These are phyloP conservation scores for Mesoligia furuncula DNA, from an alignment of 2,888 invertebrate genomes.

Conservation along the genomic window DNA sequence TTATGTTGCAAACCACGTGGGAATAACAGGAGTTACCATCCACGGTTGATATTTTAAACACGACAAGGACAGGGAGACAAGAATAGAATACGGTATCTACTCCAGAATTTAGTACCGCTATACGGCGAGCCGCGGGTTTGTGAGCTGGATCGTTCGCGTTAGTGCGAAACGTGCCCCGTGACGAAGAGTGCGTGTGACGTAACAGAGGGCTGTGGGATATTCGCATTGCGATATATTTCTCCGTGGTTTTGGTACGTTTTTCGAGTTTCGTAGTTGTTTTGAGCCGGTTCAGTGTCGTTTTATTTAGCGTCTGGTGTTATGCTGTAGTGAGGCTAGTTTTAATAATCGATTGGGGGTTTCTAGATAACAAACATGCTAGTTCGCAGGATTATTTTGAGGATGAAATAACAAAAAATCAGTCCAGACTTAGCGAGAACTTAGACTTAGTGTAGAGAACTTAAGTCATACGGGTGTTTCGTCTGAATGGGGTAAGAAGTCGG, in stretches of 20 bases:
- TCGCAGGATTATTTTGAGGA: background rate
- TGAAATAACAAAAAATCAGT: background rate
- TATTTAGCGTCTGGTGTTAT: background rate
- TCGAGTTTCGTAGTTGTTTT: background rate
- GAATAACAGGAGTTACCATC: slow-evolving; percentile 7
- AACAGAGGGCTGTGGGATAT: slow-evolving; percentile 24
- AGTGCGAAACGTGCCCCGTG: slow-evolving; percentile 48
- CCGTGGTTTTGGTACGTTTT: slow-evolving; percentile 27
- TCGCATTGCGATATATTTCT: slow-evolving; percentile 18
- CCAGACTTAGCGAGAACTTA: no score
- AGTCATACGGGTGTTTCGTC: background rate
- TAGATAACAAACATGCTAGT: background rate
- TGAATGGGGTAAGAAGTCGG: background rate
- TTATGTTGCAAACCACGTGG: slow-evolving; percentile 21
- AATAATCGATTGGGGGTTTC: background rate
- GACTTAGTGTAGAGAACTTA: no score
- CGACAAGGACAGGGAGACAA: slow-evolving; percentile 54
- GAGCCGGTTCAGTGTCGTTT: background rate
- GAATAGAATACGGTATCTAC: slow-evolving; percentile 53
- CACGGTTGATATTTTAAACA: slow-evolving; percentile 43
- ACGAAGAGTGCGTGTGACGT: slow-evolving; percentile 37
- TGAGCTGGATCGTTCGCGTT: slow-evolving; percentile 58
- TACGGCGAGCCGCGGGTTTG: slow-evolving; percentile 34
- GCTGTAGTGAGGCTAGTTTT: background rate
- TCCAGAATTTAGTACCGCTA: slow-evolving; percentile 59